Evolutionary conservation across 2,797 vertebrate genomes (phyloP).

Genomic region (Enoplosus armatus): DNA sequence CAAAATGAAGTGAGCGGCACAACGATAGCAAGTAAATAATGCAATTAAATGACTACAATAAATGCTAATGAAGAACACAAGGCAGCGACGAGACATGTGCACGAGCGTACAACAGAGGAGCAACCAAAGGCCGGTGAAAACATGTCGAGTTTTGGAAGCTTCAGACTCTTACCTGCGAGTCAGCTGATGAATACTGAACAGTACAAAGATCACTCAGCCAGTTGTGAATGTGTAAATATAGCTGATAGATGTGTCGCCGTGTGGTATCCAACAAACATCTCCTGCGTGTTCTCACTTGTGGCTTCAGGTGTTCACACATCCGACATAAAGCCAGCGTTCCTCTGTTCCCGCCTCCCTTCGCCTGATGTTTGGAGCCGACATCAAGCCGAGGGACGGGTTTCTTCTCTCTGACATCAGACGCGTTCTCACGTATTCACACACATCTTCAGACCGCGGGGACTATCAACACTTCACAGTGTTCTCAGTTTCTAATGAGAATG

Average conservation of each 20-base stretch:
- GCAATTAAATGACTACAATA: too few relatives aligned
- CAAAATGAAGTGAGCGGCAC: too few relatives aligned
- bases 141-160: too few relatives aligned
- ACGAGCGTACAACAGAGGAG: too few relatives aligned
- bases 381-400: background rate
- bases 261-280: conserved; percentile 51
- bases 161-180: too few relatives aligned
- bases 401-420: conserved; percentile 5
- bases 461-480: conserved; percentile 69
- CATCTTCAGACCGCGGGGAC: conserved; percentile 53
- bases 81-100: too few relatives aligned
- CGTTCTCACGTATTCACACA: conserved; percentile 46
- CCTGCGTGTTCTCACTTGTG: conserved; percentile 63
- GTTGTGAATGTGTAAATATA: conserved; percentile 55
- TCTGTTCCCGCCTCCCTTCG: conserved; percentile 33
- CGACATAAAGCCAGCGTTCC: conserved; percentile 40
- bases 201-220: conserved; percentile 27
- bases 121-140: too few relatives aligned
- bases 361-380: conserved; percentile 33
- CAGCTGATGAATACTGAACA: conserved; percentile 28
- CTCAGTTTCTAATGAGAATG: conserved; percentile 71
- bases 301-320: conserved; percentile 49
- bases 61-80: too few relatives aligned
- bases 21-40: too few relatives aligned
- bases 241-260: conserved; percentile 47